Conservation (phyloP, 2,888 invertebrate genomes). For the Diarsia mendica region DNA sequence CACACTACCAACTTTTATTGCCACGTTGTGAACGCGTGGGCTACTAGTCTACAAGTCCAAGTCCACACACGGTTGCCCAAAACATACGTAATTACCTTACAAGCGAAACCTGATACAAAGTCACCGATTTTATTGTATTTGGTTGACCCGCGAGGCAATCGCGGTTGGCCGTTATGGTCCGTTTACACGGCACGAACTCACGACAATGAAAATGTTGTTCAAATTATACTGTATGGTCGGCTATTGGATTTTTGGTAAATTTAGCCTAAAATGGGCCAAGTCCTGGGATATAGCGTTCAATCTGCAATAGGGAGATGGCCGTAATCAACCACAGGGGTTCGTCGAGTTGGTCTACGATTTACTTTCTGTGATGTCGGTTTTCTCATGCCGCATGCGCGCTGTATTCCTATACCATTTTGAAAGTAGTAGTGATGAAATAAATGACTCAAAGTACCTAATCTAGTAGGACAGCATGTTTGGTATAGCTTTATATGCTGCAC, state of each 20-base stretch:
- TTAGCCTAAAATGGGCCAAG: neutral
- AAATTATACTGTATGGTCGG: neutral
- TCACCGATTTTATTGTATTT: slow-evolving; percentile 46
- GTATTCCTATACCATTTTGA: neutral
- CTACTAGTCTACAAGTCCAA: neutral
- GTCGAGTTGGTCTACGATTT: neutral
- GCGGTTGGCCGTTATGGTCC: slow-evolving; percentile 2
- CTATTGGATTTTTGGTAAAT: neutral
- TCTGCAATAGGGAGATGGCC: neutral
- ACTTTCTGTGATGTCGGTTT: neutral
- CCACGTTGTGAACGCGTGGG: slow-evolving; percentile 9
- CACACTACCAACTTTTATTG: slow-evolving; percentile 1
- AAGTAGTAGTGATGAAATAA: neutral
- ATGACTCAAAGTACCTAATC: too few species aligned
- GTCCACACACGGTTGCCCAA: slow-evolving; percentile 20
- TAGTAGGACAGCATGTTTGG: neutral
- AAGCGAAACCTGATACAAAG: slow-evolving; percentile 41
- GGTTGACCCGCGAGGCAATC: slow-evolving; percentile 25
- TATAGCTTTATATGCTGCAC: neutral
- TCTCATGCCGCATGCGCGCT: too few species aligned
- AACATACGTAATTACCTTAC: slow-evolving; percentile 23
- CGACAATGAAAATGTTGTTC: neutral
- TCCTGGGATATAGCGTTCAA: neutral
- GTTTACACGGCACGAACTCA: slow-evolving; percentile 35
- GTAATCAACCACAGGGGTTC: neutral